Percentiles rank a stretch among this genome's conserved stretches.
Conservation (phyloP, 2,797 vertebrate species). For the Alauda arvensis region DNA sequence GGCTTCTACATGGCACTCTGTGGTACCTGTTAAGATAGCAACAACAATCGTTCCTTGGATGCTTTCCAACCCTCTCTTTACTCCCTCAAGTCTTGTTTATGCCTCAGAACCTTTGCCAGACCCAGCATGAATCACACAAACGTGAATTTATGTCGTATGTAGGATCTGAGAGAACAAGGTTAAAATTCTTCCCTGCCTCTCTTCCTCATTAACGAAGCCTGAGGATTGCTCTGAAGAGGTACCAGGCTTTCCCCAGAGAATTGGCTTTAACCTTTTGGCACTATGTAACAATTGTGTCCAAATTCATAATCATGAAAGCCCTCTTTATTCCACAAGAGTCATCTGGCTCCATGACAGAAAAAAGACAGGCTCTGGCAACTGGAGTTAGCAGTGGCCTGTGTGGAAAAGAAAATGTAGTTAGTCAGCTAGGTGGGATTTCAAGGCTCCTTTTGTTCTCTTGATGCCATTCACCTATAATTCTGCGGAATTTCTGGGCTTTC, state of each 20-base stretch:
- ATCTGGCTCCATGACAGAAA: constrained; percentile 38
- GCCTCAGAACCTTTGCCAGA: constrained; percentile 7
- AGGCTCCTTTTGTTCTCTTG: constrained; percentile 32
- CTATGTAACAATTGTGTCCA: constrained; percentile 16
- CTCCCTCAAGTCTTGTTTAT: neutral
- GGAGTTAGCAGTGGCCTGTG: neutral
- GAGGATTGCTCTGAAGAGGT: constrained; percentile 19
- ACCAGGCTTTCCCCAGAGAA: neutral
- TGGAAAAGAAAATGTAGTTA: constrained; percentile 7
- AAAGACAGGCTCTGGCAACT: constrained; percentile 22
- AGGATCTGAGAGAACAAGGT: constrained; percentile 3
- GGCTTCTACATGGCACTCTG: neutral
- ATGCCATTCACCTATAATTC: constrained; percentile 49
- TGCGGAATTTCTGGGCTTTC: constrained; percentile 53
- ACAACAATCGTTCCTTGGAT: neutral
- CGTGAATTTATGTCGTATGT: neutral
- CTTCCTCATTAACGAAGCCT: constrained; percentile 10
- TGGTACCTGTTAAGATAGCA: neutral
- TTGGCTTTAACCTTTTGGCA: constrained; percentile 11
- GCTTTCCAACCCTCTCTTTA: neutral
- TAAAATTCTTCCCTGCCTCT: constrained; percentile 29
- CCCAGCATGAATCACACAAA: neutral
- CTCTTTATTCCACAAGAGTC: constrained; percentile 25
- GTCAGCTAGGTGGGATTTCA: constrained; percentile 30
- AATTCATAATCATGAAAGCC: constrained; percentile 47